These are phyloP conservation scores for Leptocoma aspasia DNA, from an alignment of 2,113 vertebrate genomes.

Conservation along the genomic window DNA sequence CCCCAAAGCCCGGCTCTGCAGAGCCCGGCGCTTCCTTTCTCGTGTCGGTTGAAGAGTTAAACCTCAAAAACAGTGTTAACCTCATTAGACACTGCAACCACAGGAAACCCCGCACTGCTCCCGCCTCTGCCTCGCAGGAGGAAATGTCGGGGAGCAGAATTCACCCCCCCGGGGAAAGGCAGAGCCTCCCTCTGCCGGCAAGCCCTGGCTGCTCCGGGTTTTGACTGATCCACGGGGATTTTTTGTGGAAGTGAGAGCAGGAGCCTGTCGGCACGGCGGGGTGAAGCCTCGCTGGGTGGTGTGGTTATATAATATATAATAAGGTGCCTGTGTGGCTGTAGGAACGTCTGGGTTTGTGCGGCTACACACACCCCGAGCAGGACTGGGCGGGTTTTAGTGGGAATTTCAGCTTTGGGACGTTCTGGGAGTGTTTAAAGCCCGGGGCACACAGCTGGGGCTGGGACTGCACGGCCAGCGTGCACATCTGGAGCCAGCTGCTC, in stretches of 20 bases:
- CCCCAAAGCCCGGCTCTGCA: not conserved
- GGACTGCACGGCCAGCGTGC: not conserved
- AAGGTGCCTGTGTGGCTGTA: too few species aligned
- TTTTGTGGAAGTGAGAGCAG: not conserved
- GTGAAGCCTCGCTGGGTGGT: rapidly evolving
- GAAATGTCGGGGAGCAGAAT: not conserved
- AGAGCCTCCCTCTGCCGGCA: not conserved
- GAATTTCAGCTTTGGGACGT: not conserved
- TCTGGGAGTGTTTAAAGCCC: rapidly evolving
- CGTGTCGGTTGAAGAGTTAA: not conserved
- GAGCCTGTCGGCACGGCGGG: rapidly evolving
- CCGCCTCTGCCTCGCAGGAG: not conserved
- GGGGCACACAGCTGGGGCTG: not conserved
- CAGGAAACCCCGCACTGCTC: constrained; percentile 27
- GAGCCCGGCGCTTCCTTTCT: not conserved
- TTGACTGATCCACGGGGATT: rapidly evolving
- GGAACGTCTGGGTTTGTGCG: too few species aligned
- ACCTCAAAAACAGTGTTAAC: constrained; percentile 43
- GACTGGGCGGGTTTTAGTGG: rapidly evolving
- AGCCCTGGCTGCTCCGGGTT: not conserved
- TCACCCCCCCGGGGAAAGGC: not conserved
- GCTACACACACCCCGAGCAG: rapidly evolving
- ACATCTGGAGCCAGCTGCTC: not conserved
- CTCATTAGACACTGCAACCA: constrained; percentile 38
- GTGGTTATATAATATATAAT: rapidly evolving